These are phyloP conservation scores for silkworm (Bombyx mori) DNA, from an alignment of 1,140 invertebrate genomes.

Conservation along the genomic window DNA sequence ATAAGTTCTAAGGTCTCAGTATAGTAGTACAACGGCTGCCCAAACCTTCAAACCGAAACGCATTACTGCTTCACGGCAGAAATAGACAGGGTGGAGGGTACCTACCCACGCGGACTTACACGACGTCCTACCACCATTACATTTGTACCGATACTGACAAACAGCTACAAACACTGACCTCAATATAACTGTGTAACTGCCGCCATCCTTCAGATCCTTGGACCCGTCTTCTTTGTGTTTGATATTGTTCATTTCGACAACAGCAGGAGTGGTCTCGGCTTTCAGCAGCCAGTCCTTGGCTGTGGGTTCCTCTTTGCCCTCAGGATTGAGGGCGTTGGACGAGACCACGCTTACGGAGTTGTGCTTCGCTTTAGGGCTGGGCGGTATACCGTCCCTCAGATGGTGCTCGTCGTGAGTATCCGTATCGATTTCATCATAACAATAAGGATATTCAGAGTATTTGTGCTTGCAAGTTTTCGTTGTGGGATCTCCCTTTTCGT, in stretches of 20 bases:
- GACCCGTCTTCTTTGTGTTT: constrained; percentile 56
- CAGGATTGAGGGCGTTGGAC: constrained; percentile 51
- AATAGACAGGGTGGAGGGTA: too few species aligned
- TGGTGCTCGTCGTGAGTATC: constrained; percentile 77
- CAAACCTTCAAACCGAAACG: too few species aligned
- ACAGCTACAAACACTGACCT: constrained; percentile 36
- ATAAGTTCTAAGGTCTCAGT: too few species aligned
- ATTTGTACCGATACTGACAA: background rate
- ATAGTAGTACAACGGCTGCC: too few species aligned
- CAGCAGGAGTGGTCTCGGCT: constrained; percentile 38
- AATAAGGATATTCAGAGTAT: constrained; percentile 87
- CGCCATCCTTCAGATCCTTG: constrained; percentile 71
- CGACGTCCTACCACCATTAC: too few species aligned
- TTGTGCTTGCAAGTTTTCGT: constrained; percentile 86
- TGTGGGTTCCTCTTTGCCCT: constrained; percentile 56
- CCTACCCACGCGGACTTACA: too few species aligned
- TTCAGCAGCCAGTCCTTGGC: constrained; percentile 64
- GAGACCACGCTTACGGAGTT: constrained; percentile 61
- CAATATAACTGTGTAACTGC: constrained; percentile 78
- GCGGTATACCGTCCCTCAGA: constrained; percentile 52
- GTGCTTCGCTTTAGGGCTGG: constrained; percentile 52
- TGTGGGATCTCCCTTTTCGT: constrained; percentile 67
- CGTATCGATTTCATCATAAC: constrained; percentile 84
- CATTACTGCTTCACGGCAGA: too few species aligned
- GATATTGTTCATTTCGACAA: constrained; percentile 63